phyloP scores from a whole-genome alignment of 2,888 invertebrate genomes.

The Nomada lathburiana region DNA sequence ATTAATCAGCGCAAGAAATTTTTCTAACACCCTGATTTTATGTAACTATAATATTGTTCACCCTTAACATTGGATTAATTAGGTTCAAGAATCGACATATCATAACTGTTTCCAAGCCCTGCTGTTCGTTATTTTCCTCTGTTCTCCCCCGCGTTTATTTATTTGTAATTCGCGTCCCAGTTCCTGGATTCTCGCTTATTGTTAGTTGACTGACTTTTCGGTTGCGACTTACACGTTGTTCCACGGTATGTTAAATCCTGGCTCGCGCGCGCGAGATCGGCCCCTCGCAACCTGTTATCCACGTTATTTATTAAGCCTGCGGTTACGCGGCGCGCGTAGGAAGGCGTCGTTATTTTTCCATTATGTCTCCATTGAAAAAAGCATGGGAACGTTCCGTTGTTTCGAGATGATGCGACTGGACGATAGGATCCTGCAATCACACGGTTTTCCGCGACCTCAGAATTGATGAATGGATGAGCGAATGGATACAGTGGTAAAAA shows the following conservation, averaged over 20 bases:
- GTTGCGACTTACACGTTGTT: constrained; percentile 58
- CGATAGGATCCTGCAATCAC: constrained; percentile 4
- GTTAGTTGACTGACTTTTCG: not conserved
- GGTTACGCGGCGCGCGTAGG: constrained; percentile 45
- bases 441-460: constrained; percentile 16
- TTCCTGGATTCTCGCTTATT: not conserved
- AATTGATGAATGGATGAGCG: constrained; percentile 23
- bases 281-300: constrained; percentile 31
- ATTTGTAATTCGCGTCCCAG: not conserved
- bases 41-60: too few species aligned
- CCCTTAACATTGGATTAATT: too few species aligned
- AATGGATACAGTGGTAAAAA: not conserved
- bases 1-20: too few species aligned
- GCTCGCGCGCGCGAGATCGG: constrained; percentile 44
- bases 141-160: not conserved
- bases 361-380: constrained; percentile 52
- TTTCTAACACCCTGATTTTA: too few species aligned
- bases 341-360: constrained; percentile 54
- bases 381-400: not conserved
- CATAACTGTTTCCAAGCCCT: not conserved
- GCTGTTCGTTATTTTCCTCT: not conserved
- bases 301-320: constrained; percentile 60
- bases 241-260: constrained; percentile 51
- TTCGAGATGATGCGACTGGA: not conserved
- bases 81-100: too few species aligned